A percentile compares a stretch with the other conserved stretches of the same genome.
Evolutionary conservation across 2,113 vertebrate genomes (phyloP).

Genomic region (Syngnathus scovelli): DNA sequence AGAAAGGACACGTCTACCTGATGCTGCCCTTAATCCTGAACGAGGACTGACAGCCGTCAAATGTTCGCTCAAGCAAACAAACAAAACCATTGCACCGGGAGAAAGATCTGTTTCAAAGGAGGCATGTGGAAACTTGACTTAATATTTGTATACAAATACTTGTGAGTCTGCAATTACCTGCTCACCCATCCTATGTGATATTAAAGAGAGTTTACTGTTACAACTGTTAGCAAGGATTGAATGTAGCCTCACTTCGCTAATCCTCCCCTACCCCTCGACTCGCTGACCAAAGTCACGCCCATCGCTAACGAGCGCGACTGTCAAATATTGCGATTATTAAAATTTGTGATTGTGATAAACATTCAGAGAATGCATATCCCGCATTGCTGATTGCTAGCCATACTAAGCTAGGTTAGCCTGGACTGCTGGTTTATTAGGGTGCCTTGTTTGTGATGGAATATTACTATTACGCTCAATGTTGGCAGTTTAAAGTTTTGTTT

Average conservation of each 20-base stretch:
- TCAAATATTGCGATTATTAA: too few species aligned
- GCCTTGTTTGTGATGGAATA: too few species aligned
- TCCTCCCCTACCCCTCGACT: too few species aligned
- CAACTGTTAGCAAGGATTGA: background rate
- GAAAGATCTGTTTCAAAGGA: background rate
- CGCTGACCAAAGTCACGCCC: too few species aligned
- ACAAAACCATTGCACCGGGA: conserved; percentile 50
- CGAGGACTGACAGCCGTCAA: conserved; percentile 67
- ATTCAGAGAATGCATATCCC: too few species aligned
- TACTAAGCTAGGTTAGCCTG: too few species aligned
- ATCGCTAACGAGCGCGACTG: too few species aligned
- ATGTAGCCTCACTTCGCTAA: background rate
- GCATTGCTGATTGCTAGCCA: too few species aligned
- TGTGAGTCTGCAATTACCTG: background rate
- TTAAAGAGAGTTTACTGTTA: background rate
- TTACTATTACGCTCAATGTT: too few species aligned
- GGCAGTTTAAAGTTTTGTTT: too few species aligned
- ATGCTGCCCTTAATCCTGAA: conserved; percentile 71
- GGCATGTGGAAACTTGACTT: background rate
- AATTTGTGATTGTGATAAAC: too few species aligned
- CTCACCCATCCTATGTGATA: conserved; percentile 5
- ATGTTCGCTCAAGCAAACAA: conserved; percentile 62
- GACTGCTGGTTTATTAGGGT: too few species aligned
- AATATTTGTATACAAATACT: background rate
- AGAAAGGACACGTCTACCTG: conserved; percentile 72